phyloP scores from a whole-genome alignment of 2,113 vertebrate species.

The Callorhinus ursinus region DNA sequence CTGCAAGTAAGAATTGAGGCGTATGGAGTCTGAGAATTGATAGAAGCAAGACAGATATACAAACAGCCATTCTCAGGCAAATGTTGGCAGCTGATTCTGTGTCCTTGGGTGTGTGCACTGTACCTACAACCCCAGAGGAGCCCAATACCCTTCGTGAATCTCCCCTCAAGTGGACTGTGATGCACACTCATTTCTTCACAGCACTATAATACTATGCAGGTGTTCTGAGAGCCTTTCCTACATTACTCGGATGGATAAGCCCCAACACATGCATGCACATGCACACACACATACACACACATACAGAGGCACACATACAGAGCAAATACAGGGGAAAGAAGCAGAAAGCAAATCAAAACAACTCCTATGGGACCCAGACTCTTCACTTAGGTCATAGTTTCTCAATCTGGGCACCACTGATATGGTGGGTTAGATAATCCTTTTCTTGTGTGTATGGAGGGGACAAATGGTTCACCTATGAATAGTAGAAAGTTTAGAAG shows the following conservation, averaged over 20 bases:
- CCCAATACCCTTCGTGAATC: background rate
- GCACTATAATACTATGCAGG: background rate
- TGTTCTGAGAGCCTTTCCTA: background rate
- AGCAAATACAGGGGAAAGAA: background rate
- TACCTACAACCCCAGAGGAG: background rate
- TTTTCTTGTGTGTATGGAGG: background rate
- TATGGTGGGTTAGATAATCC: background rate
- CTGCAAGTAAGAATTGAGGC: background rate
- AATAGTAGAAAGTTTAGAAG: conserved; percentile 8
- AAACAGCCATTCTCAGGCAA: background rate
- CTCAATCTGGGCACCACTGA: background rate
- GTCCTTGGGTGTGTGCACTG: background rate
- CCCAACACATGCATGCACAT: background rate
- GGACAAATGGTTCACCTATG: background rate
- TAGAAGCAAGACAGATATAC: background rate
- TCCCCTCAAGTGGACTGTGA: conserved; percentile 30
- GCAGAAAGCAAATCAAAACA: conserved; percentile 32
- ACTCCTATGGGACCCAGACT: background rate
- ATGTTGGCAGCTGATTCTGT: background rate
- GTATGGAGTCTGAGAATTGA: conserved; percentile 11
- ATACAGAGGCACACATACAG: background rate
- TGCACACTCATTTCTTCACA: background rate
- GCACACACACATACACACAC: background rate
- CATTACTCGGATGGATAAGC: background rate
- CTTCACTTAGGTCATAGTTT: background rate